These are phyloP conservation scores for Butorides virescens DNA, from an alignment of 2,113 vertebrate genomes.

Conservation along the genomic window DNA sequence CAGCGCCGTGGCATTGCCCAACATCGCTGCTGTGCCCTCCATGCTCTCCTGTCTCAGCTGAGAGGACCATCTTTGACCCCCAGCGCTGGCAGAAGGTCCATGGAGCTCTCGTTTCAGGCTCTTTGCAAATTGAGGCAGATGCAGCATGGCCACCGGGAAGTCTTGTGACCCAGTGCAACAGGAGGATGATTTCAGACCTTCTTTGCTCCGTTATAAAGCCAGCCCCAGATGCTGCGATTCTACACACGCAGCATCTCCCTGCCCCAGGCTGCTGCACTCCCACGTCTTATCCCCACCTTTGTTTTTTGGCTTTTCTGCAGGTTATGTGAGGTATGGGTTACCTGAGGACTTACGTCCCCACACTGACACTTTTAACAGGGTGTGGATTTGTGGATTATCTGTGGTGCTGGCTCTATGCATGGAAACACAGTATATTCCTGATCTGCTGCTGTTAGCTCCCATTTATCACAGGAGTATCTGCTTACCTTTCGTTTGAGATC, in stretches of 20 bases:
- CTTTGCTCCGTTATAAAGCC: background rate
- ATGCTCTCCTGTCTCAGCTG: accelerated
- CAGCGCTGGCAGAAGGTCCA: background rate
- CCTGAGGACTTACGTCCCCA: background rate
- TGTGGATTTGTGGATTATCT: background rate
- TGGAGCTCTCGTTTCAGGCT: background rate
- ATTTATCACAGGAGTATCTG: constrained; percentile 31
- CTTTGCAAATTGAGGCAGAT: background rate
- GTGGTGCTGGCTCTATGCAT: background rate
- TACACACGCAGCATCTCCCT: accelerated
- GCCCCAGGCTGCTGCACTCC: background rate
- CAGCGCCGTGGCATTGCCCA: background rate
- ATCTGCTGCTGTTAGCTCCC: background rate
- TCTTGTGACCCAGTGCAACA: background rate
- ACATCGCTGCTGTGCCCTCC: background rate
- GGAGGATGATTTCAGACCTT: background rate
- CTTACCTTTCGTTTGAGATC: constrained; percentile 13
- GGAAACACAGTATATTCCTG: background rate
- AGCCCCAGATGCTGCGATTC: background rate
- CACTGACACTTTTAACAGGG: background rate
- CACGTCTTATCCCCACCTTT: background rate
- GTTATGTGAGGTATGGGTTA: background rate
- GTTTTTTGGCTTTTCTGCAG: background rate
- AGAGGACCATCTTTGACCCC: background rate
- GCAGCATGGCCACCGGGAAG: background rate